Evolutionary conservation across 2,888 invertebrate species (phyloP), one percentile per base, ranked within the genome.

Genomic region (Ceraclea dissimilis): DNA sequence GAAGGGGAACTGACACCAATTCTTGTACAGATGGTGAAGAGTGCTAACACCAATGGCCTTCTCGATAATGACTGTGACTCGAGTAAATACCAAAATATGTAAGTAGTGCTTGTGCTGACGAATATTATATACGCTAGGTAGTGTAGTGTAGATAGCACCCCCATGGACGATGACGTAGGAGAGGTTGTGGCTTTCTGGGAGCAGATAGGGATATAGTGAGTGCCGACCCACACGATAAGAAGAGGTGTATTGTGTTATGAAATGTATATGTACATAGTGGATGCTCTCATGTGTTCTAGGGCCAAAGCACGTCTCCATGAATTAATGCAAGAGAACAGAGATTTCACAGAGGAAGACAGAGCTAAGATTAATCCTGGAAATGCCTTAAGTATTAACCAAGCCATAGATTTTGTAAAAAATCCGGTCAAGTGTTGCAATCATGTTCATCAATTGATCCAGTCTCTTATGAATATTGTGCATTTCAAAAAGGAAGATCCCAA

Each of bases 1-100:
- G 99, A 99, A 72, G 99, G 99, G 1, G 98, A 99, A 73, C 79
- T 99, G 39, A 97, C 99, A 0, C 99, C 99, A 0, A 99, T 99
- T 69, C 76, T 99, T 49, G 98, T 98, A 51, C 99, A 99, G 75
- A 99, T 99, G 98, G 98, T 99, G 34, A 99, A 99, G 71, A 96
- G 96, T 62, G 98, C 98, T 20, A 98, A 99, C 68, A 99, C 98
- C 0, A 98, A 99, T 78, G 98, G 98, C 64, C 68, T 99, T 39
- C 75, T 99, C 47, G 99, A 99, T 69, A 98, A 99, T 67, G 98
- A 99, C 71, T 96, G 96, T 68, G 97, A 98, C 71, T 94, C 93
- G 16, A 92, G 92, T 67, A 94, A 94, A 73, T 91, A 90, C 70
- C 94, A 94, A 71, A 92, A 93, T 70, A 89, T 93, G 93, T 93